These are phyloP conservation scores for Parnassius mnemosyne DNA, from an alignment of 2,888 invertebrate species.

Conservation along the genomic window DNA sequence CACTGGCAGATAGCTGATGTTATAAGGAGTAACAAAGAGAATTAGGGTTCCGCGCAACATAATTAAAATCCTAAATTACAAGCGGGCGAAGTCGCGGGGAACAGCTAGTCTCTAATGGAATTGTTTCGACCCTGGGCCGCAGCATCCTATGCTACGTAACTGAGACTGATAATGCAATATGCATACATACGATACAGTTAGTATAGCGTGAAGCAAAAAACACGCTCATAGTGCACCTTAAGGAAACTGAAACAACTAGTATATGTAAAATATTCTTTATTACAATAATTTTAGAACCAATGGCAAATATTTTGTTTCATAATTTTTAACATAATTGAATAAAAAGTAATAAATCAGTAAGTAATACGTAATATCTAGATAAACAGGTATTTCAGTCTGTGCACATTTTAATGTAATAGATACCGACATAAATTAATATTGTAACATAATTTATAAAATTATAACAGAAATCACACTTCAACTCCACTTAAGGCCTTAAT, in stretches of 20 bases:
- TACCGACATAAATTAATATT: neutral
- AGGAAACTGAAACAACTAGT: neutral
- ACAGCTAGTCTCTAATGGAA: too few species aligned
- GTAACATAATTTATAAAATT: neutral
- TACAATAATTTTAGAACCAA: neutral
- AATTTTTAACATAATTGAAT: constrained; percentile 3
- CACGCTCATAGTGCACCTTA: too few species aligned
- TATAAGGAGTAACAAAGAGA: too few species aligned
- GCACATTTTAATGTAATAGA: neutral
- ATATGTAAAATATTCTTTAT: neutral
- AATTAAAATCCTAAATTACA: too few species aligned
- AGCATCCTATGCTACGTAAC: too few species aligned
- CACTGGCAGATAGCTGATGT: too few species aligned
- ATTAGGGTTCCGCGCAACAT: too few species aligned
- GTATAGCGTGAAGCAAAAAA: too few species aligned
- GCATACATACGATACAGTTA: too few species aligned
- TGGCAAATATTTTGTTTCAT: neutral
- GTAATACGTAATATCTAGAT: neutral
- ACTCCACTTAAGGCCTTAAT: constrained; percentile 84
- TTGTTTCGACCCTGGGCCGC: too few species aligned
- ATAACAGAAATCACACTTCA: constrained; percentile 50
- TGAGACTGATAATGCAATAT: too few species aligned
- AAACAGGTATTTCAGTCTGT: neutral
- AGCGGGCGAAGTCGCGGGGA: too few species aligned
- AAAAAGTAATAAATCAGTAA: neutral